Evolutionary conservation across 2,797 vertebrate genomes (phyloP), one percentile per base, ranked within the genome.

Genomic region (Alca torda): DNA sequence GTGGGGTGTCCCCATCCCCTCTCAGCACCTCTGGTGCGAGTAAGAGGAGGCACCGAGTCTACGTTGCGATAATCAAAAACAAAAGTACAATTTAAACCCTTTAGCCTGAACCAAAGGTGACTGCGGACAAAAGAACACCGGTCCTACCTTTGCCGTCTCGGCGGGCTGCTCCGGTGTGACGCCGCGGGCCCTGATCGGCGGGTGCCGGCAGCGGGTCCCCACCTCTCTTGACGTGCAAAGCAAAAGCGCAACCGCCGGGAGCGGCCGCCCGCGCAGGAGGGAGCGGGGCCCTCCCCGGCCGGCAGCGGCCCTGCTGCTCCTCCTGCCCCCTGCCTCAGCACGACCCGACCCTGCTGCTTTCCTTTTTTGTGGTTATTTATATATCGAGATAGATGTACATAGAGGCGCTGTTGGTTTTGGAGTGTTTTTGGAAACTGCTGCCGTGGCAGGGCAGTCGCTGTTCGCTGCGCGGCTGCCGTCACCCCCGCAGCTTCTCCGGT

Each of bases 1-100:
- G 26, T 4, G 28, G 6, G 4, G 16, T 4, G 24, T 10, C 76
- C 77, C 68, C 69, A 7, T 24, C 69, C 59, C 41, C 46, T 64
- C 37, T 9, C 39, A 3, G 17, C 72, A 0, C 53, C n/a, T 3
- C n/a, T 3, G 1, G 23, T 0, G 0, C 0, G 3, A 43, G 31
- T 9, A 10, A 21, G 10, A 67, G 15, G 17, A 60, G 3, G 3
- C 72, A 4, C 80, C 9, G 1, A 53, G 45, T 8, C 39, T 1
- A 4, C 0, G 1, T 10, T 20, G 17, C 33, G 10, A 17, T 12
- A 25, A 24, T 1, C 5, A 5, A 28, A 48, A 26, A 25, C 24
- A 30, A 28, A 43, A 16, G 0, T 3, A 11, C 11, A 1, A 1
- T 1, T 15, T 10, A 43, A n/a, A 16, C 37, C 20, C 13, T 0